phyloP scores from a whole-genome alignment of 2,888 invertebrate genomes.

The Ctenicera cuprea region DNA sequence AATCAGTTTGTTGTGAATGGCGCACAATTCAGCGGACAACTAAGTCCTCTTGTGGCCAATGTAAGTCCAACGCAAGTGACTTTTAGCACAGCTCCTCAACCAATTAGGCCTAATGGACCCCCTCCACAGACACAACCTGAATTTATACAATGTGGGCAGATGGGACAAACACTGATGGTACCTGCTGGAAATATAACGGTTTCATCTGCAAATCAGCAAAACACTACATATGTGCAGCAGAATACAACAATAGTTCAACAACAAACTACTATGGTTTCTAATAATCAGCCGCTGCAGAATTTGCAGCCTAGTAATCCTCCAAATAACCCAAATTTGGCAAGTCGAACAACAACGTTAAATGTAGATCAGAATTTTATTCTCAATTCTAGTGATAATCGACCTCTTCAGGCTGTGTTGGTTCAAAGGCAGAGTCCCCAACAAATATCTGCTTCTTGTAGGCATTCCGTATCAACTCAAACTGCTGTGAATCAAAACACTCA shows the following conservation, averaged over 20 bases:
- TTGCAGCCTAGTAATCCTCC: conserved; percentile 69
- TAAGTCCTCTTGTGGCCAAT: conserved; percentile 86
- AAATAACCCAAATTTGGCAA: conserved; percentile 65
- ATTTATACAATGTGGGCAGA: conserved; percentile 81
- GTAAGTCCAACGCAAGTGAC: conserved; percentile 82
- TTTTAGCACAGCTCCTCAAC: conserved; percentile 76
- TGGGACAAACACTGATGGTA: conserved; percentile 84
- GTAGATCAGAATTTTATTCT: conserved; percentile 78
- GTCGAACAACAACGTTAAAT: conserved; percentile 73
- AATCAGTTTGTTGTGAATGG: conserved; percentile 86
- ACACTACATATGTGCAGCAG: conserved; percentile 87
- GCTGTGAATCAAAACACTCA: conserved; percentile 75
- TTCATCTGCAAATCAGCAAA: conserved; percentile 76
- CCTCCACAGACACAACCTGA: conserved; percentile 79
- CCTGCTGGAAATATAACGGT: conserved; percentile 78
- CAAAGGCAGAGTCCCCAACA: conserved; percentile 65
- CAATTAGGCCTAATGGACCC: conserved; percentile 69
- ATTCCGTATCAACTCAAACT: conserved; percentile 87
- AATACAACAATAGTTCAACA: conserved; percentile 91
- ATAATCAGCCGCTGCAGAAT: conserved; percentile 76
- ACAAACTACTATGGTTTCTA: conserved; percentile 85
- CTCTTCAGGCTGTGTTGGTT: conserved; percentile 65
- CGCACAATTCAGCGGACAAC: conserved; percentile 82
- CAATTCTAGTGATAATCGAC: conserved; percentile 68
- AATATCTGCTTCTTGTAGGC: conserved; percentile 70